These are phyloP conservation scores for Tiliacea aurago DNA, from an alignment of 2,888 invertebrate species.

Conservation along the genomic window DNA sequence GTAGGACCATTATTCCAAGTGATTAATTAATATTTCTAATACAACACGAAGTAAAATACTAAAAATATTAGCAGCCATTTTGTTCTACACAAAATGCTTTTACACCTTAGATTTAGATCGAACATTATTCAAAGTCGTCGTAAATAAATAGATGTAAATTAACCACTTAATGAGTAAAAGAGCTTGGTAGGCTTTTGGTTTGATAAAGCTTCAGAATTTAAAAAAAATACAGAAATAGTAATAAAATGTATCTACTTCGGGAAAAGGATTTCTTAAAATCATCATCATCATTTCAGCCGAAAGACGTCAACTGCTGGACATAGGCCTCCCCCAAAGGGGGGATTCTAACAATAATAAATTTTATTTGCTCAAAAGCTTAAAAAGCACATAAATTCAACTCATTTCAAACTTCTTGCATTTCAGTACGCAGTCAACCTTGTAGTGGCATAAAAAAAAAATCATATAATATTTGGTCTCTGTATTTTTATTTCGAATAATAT, in stretches of 20 bases:
- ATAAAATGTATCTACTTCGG: not conserved
- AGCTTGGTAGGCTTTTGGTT: not conserved
- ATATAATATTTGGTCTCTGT: too few species aligned
- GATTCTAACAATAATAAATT: not conserved
- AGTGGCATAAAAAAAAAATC: not conserved
- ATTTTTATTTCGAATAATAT: too few species aligned
- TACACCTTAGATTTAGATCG: slow-evolving; percentile 55
- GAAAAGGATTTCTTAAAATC: too few species aligned
- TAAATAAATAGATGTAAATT: slow-evolving; percentile 23
- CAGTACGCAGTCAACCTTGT: not conserved
- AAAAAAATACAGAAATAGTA: not conserved
- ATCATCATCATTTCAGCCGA: too few species aligned
- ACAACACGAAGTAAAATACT: slow-evolving; percentile 49
- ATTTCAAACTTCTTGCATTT: not conserved
- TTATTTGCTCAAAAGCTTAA: not conserved
- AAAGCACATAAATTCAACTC: not conserved
- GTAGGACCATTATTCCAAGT: slow-evolving; percentile 39
- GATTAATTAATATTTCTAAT: slow-evolving; percentile 57
- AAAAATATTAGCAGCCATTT: slow-evolving; percentile 29
- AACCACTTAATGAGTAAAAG: not conserved
- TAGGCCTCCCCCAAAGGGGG: too few species aligned
- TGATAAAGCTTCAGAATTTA: not conserved
- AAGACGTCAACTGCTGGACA: too few species aligned
- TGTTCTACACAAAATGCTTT: slow-evolving; percentile 37
- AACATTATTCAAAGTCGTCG: slow-evolving; percentile 39